phyloP scores from a whole-genome alignment of 2,797 vertebrate genomes.

The Cynodonichthys magdalenae region DNA sequence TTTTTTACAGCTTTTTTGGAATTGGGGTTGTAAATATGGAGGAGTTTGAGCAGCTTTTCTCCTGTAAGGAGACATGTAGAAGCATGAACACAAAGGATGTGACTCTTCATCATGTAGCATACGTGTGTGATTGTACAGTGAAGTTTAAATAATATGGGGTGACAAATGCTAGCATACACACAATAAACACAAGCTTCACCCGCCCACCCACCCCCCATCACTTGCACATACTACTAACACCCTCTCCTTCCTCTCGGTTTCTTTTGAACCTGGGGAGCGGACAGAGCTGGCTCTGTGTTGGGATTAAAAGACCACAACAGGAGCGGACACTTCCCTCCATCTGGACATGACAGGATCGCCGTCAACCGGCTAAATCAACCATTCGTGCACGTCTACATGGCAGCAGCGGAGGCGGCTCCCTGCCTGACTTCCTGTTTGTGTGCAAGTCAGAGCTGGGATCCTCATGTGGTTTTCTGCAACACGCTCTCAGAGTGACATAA shows the following conservation, averaged over 20 bases:
- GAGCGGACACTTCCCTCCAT: constrained; percentile 53
- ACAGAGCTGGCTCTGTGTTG: constrained; percentile 61
- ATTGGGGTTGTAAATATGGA: too few relatives aligned
- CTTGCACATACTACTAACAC: constrained; percentile 31
- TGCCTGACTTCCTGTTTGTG: constrained; percentile 81
- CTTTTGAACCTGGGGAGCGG: constrained; percentile 55
- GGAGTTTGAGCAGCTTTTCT: not conserved
- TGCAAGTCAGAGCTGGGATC: constrained; percentile 79
- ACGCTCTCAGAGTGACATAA: constrained; percentile 40
- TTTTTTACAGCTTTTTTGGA: too few relatives aligned
- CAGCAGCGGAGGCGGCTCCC: constrained; percentile 40
- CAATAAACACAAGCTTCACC: constrained; percentile 25
- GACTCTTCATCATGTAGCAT: not conserved
- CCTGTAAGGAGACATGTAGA: constrained; percentile 26
- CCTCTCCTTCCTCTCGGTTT: constrained; percentile 29
- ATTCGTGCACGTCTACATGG: constrained; percentile 27
- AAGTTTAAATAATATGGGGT: constrained; percentile 1
- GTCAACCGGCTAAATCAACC: constrained; percentile 55
- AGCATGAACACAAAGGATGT: constrained; percentile 24
- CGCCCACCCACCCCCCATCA: constrained; percentile 40
- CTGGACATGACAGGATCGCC: constrained; percentile 42
- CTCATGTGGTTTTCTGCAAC: constrained; percentile 62
- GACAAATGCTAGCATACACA: not conserved
- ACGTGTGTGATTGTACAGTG: not conserved
- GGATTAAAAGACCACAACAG: constrained; percentile 55